Base-by-base conservation (phyloP, 2,113 vertebrate genomes). In the Oncorhynchus clarkii region DNA sequence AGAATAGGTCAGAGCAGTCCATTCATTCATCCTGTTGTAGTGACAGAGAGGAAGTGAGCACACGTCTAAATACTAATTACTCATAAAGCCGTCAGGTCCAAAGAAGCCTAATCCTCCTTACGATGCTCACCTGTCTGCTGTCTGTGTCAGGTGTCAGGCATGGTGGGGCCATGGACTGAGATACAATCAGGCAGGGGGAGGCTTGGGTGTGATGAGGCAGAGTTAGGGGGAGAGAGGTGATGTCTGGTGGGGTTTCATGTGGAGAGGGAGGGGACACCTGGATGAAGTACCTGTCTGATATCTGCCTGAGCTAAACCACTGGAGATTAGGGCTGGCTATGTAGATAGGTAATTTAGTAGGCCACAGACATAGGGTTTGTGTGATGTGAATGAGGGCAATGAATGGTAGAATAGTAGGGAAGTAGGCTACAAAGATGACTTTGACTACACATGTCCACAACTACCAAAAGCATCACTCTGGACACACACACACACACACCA, bases 1-100 rank as follows among this genome's bases (percentile, higher is more conserved):
- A 24, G 79, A 84, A 66, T 75, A 75, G 77, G 79, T 80, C 80
- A 84, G 76, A 68, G 45, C 59, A 71, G 27, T 54, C 18, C 51
- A 54, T 18, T 54, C 14, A 18, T 54, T 54, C 51, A 18, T 79
- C 45, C 65, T 20, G 45, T 18, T 80, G 14, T 73, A 73, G 70
- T 27, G 48, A 11, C 13, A 31, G 1, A 18, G 48, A 68, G 48
- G 69, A 80, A 67, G 59, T 39, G 34, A 74, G 49, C 75, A 75
- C 66, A 71, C 72, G 24, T 71, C 73, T 11, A 24, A 29, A 67
- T 60, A 51, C 84, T 75, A 82, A 86, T 85, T 85, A 79, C 76
- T 80, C 39, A 49, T 66, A 8, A 75, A 73, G 24, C 57, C 60
- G 20, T 22, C 22, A 62, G n/a, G 59, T 9, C n/a, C 59, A 62